Evolutionary conservation across 2,113 vertebrate species (phyloP).

Genomic region (Solea senegalensis): DNA sequence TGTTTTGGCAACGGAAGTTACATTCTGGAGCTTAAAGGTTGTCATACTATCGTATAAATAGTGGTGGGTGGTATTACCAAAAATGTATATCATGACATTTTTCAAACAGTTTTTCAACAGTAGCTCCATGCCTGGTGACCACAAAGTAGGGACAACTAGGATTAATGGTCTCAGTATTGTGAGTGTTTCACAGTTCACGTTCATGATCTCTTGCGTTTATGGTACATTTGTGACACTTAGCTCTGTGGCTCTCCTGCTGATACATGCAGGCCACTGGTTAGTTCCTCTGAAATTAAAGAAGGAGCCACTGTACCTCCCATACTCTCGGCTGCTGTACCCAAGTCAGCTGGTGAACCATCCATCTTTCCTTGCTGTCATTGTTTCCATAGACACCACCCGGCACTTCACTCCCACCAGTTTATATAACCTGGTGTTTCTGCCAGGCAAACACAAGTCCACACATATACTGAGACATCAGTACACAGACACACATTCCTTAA

Average conservation of each 20-base stretch:
- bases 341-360: constrained; percentile 27
- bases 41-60: too few species aligned
- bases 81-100: too few species aligned
- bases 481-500: constrained; percentile 39
- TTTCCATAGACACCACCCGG: constrained; percentile 65
- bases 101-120: too few species aligned
- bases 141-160: too few species aligned
- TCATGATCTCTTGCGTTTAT: not conserved
- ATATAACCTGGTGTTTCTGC: constrained; percentile 49
- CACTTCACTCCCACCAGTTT: constrained; percentile 63
- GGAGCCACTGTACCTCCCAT: constrained; percentile 18
- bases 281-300: not conserved
- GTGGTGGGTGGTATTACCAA: too few species aligned
- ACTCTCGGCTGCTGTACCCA: constrained; percentile 5
- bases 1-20: too few species aligned
- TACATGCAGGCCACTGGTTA: not conserved
- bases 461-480: constrained; percentile 25
- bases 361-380: constrained; percentile 39
- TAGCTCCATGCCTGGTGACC: too few species aligned
- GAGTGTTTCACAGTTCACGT: not conserved
- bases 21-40: too few species aligned
- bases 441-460: constrained; percentile 31
- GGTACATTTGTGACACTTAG: not conserved
- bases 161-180: not conserved
- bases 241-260: constrained; percentile 6